A percentile compares a stretch with the other conserved stretches of the same genome.
Evolutionary conservation across 1,140 invertebrate genomes (phyloP).

Genomic region (Penaeus chinensis): DNA sequence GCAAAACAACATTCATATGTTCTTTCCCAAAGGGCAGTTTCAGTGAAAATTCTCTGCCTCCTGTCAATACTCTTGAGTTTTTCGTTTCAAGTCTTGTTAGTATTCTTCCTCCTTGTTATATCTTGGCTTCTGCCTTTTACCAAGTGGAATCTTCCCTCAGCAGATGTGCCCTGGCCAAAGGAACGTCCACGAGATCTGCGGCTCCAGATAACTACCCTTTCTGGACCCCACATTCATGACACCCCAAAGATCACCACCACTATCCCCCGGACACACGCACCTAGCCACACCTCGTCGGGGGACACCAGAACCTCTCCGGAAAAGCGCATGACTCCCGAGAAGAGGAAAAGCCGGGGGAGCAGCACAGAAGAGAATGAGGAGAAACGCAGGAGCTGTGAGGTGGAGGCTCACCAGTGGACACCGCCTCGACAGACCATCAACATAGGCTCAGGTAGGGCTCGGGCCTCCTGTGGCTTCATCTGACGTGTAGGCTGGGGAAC

Average conservation of each 20-base stretch:
- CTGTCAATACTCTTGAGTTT: too few relatives aligned
- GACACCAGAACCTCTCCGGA: conserved; percentile 32
- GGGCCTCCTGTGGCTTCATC: neutral
- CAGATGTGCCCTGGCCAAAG: conserved; percentile 48
- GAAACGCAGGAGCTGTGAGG: conserved; percentile 48
- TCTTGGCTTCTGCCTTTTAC: too few relatives aligned
- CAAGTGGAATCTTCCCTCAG: neutral
- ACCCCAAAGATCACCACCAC: neutral
- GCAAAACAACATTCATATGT: too few relatives aligned
- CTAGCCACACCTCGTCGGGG: neutral
- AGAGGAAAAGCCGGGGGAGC: conserved; percentile 43
- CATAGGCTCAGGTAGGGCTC: conserved; percentile 37
- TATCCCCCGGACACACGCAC: neutral
- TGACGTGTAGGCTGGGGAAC: too few relatives aligned
- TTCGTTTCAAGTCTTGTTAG: neutral
- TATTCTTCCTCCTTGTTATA: neutral
- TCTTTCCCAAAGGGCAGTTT: too few relatives aligned
- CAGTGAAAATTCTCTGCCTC: too few relatives aligned
- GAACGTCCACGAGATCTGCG: conserved; percentile 40
- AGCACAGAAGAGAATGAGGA: conserved; percentile 47
- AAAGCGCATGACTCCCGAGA: conserved; percentile 48
- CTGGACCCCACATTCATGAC: neutral
- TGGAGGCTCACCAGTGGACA: conserved; percentile 42
- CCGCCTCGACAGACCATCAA: conserved; percentile 40
- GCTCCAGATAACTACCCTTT: conserved; percentile 11